Conservation (phyloP, 2,113 vertebrate genomes). For the Axis porcinus region DNA sequence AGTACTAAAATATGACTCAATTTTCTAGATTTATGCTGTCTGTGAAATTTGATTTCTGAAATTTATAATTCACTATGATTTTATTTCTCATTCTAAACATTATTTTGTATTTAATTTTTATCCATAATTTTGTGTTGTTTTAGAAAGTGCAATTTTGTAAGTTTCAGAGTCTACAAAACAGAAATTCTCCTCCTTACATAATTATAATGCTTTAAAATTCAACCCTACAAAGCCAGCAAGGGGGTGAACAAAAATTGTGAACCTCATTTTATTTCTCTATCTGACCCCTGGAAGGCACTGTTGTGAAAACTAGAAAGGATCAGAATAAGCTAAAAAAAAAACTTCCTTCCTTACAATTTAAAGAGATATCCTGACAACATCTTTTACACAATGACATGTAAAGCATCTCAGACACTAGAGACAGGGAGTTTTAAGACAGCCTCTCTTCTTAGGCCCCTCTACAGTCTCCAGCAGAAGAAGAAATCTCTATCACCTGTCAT, state of each 20-base stretch:
- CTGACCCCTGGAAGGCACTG: not conserved
- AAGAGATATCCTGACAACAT: not conserved
- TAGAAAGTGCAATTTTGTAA: not conserved
- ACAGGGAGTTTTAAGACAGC: not conserved
- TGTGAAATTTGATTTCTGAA: not conserved
- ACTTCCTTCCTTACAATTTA: not conserved
- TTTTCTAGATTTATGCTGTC: not conserved
- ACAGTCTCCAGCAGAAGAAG: not conserved
- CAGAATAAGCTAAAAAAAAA: not conserved
- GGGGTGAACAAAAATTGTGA: not conserved
- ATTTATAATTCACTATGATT: not conserved
- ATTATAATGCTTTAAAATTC: not conserved
- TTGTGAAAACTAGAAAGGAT: not conserved
- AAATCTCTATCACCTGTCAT: not conserved
- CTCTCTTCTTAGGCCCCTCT: not conserved
- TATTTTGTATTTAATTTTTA: not conserved
- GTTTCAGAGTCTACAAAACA: not conserved
- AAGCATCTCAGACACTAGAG: not conserved
- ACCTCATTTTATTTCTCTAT: not conserved
- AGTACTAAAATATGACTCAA: not conserved
- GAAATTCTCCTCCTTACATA: not conserved
- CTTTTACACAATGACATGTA: not conserved
- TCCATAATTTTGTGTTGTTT: not conserved
- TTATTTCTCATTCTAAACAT: not conserved
- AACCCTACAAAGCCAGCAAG: not conserved